Percentiles rank a stretch among this genome's conserved stretches.
These are phyloP conservation scores for Prosopocoilus inquinatus DNA, from an alignment of 2,888 invertebrate genomes.

Conservation along the genomic window DNA sequence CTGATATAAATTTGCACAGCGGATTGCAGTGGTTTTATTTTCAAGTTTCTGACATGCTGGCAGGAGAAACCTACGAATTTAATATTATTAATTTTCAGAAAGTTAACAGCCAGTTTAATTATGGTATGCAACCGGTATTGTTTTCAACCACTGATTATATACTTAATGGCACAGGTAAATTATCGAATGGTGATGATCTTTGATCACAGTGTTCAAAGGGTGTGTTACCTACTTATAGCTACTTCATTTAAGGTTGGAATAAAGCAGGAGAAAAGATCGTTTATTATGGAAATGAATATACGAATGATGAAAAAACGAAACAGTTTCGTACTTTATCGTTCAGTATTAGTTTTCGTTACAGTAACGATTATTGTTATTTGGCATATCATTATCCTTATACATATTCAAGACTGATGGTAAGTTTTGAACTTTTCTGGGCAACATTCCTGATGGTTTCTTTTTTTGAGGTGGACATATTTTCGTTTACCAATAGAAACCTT, in stretches of 20 bases:
- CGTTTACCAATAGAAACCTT: conserved; percentile 28
- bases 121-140: conserved; percentile 85
- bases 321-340: conserved; percentile 77
- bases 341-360: conserved; percentile 71
- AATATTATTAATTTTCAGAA: conserved; percentile 88
- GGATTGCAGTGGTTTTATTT: conserved; percentile 92
- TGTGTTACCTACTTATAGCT: too few relatives aligned
- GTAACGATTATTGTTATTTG: conserved; percentile 76
- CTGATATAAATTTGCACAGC: conserved; percentile 76
- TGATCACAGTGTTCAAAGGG: too few relatives aligned
- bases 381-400: conserved; percentile 89
- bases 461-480: conserved; percentile 20
- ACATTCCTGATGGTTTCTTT: not conserved
- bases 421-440: conserved; percentile 16
- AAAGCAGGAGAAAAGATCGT: conserved; percentile 74
- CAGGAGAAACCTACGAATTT: conserved; percentile 69
- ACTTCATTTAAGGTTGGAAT: conserved; percentile 60
- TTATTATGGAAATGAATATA: conserved; percentile 78
- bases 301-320: conserved; percentile 53
- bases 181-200: too few relatives aligned
- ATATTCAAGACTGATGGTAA: conserved; percentile 72
- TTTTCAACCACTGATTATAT: conserved; percentile 77
- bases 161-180: conserved; percentile 53
- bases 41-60: conserved; percentile 77
- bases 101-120: conserved; percentile 82